Evolutionary conservation across 2,888 invertebrate species (phyloP).

Genomic region (Lamellibrachia satsuma): DNA sequence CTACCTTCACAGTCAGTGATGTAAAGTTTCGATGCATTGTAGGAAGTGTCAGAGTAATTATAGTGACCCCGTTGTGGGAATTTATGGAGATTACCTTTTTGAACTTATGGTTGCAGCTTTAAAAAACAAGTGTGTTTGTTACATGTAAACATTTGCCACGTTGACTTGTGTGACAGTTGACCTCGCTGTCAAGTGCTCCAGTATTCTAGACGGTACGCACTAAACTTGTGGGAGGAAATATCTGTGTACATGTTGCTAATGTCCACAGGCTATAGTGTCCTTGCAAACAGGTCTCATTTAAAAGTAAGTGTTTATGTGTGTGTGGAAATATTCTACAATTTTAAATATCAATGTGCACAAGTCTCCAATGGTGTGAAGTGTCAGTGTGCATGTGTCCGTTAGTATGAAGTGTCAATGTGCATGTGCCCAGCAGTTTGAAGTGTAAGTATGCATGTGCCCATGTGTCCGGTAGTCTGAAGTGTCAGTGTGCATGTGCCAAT

Average conservation of each 20-base stretch:
- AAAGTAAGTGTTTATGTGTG: background rate
- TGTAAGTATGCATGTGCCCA: background rate
- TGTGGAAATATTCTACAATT: background rate
- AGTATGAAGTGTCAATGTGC: background rate
- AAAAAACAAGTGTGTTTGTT: no score
- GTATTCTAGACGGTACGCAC: background rate
- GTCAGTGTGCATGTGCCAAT: no score
- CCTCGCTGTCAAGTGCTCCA: background rate
- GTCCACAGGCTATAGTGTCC: background rate
- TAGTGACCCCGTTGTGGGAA: no score
- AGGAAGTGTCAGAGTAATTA: no score
- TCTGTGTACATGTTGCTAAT: background rate
- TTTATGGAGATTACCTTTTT: no score
- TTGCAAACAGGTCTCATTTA: background rate
- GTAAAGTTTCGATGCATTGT: no score
- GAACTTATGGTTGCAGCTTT: no score
- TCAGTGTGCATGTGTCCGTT: background rate
- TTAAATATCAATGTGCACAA: background rate
- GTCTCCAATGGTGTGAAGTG: background rate
- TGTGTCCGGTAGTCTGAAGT: background rate
- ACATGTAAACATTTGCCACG: background rate
- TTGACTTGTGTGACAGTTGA: background rate
- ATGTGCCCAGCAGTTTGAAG: background rate
- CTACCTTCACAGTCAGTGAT: no score
- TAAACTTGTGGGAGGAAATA: background rate